phyloP scores from a whole-genome alignment of 1,140 invertebrate genomes.

The Psix sp. region DNA sequence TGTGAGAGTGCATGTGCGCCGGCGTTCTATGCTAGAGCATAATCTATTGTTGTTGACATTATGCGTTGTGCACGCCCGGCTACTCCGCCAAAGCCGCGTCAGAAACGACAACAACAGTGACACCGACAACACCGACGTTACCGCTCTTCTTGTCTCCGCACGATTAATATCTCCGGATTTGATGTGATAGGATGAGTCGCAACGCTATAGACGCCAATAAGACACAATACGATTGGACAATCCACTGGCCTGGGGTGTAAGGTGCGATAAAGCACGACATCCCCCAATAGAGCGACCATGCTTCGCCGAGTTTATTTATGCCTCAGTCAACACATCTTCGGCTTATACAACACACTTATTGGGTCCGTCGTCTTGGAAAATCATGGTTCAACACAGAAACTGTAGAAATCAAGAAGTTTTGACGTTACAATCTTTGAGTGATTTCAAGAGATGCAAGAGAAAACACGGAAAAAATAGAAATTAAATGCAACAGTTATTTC shows the following conservation, averaged over 20 bases:
- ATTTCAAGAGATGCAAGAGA: too few species aligned
- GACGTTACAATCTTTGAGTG: too few species aligned
- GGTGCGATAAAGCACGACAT: conserved; percentile 41
- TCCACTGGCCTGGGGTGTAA: not conserved
- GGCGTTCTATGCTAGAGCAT: conserved; percentile 70
- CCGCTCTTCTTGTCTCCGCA: conserved; percentile 7
- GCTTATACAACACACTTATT: too few species aligned
- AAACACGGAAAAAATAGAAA: too few species aligned
- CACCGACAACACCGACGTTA: conserved; percentile 62
- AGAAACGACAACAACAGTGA: conserved; percentile 70
- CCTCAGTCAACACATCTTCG: too few species aligned
- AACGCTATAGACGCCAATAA: conserved; percentile 34
- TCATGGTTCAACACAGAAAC: too few species aligned
- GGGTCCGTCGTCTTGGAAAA: too few species aligned
- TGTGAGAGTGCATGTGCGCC: conserved; percentile 60
- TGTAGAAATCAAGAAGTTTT: too few species aligned
- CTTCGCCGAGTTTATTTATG: not conserved
- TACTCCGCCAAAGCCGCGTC: conserved; percentile 52
- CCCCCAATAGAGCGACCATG: not conserved
- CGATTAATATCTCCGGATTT: conserved; percentile 18
- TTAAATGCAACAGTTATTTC: too few species aligned
- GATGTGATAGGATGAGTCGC: conserved; percentile 29
- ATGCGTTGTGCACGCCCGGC: conserved; percentile 72
- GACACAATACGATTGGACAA: conserved; percentile 43
- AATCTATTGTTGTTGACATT: conserved; percentile 77